phyloP scores from a whole-genome alignment of 2,797 vertebrate species.

The Rhinella marina region DNA sequence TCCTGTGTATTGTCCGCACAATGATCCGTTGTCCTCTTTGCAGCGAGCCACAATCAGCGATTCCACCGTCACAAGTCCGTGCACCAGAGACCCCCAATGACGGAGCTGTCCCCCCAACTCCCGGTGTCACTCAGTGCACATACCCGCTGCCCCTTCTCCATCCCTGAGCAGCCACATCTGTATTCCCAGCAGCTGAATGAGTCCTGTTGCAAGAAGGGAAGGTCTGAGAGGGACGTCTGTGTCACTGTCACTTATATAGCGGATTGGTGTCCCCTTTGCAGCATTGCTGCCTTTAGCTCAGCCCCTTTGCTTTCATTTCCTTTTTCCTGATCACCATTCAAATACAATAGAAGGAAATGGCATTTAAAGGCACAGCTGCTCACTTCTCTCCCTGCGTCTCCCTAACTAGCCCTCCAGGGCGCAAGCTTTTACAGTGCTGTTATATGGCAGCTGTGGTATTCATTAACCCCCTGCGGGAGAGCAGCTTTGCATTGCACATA shows the following conservation, averaged over 20 bases:
- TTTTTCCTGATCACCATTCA: constrained; percentile 97
- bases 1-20: constrained; percentile 30
- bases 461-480: constrained; percentile 37
- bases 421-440: constrained; percentile 25
- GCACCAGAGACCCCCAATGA: background rate
- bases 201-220: constrained; percentile 51
- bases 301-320: constrained; percentile 85
- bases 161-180: constrained; percentile 38
- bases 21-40: background rate
- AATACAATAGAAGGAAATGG: constrained; percentile 97
- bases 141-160: constrained; percentile 32
- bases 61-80: constrained; percentile 6
- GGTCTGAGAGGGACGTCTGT: constrained; percentile 58
- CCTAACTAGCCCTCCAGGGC: constrained; percentile 24
- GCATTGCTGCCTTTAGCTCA: constrained; percentile 64
- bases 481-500: background rate
- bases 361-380: constrained; percentile 91
- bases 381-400: constrained; percentile 59
- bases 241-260: constrained; percentile 73
- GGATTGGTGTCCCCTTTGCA: constrained; percentile 42
- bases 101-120: constrained; percentile 1
- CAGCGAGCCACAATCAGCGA: background rate
- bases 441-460: constrained; percentile 39
- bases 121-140: constrained; percentile 18
- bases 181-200: constrained; percentile 28